Percentiles rank a stretch among this genome's conserved stretches.
phyloP scores from a whole-genome alignment of 2,797 vertebrate species.

The Vespertilio murinus region DNA sequence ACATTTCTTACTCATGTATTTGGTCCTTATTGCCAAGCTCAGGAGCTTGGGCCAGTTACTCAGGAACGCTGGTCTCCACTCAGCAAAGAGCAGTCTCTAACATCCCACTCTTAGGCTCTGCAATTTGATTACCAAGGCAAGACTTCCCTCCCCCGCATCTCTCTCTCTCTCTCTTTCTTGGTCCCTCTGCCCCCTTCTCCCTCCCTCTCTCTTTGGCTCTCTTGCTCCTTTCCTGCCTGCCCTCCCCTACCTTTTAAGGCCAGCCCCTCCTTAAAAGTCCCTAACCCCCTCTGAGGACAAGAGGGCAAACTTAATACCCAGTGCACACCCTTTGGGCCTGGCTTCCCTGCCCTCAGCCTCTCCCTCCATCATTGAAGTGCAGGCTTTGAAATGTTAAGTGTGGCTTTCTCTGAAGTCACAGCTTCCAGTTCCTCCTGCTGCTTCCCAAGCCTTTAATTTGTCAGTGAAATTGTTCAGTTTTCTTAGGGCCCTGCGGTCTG shows the following conservation, averaged over 20 bases:
- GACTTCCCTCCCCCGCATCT: neutral
- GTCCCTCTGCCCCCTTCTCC: neutral
- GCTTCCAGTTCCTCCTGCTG: conserved; percentile 58
- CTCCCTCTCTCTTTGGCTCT: neutral
- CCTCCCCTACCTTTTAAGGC: neutral
- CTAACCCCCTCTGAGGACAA: neutral
- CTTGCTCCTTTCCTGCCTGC: neutral
- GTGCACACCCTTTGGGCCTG: neutral
- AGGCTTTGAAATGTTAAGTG: conserved; percentile 65
- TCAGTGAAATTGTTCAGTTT: conserved; percentile 69
- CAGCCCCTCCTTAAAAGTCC: conserved; percentile 44
- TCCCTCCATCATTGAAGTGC: conserved; percentile 64
- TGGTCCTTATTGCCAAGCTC: neutral
- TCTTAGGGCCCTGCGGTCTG: conserved; percentile 53
- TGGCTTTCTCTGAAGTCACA: conserved; percentile 55
- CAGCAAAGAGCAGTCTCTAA: neutral
- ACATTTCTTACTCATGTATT: neutral
- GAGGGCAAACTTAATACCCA: conserved; percentile 36
- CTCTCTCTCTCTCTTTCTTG: neutral
- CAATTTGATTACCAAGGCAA: neutral
- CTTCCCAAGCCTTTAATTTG: conserved; percentile 76
- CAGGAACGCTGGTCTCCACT: neutral
- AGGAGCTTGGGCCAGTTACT: neutral
- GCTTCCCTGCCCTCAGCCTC: conserved; percentile 48
- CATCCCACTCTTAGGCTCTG: neutral